Base-by-base conservation (phyloP, 2,888 invertebrate species). In the Tholera decimalis region DNA sequence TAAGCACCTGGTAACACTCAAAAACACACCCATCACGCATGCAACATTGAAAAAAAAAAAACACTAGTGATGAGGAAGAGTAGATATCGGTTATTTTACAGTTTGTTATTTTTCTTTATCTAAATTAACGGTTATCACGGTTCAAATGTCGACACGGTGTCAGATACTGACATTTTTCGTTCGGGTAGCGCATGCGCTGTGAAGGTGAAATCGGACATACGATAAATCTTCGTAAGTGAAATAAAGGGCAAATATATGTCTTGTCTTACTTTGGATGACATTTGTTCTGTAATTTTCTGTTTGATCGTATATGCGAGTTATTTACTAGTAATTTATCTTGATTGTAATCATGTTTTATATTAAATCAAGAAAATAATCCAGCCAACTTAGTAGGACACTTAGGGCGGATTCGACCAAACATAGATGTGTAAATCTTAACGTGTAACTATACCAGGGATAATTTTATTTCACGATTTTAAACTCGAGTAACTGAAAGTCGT, bases 161-260 rank as follows among this genome's bases (percentile, higher is more conserved):
- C 84, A 83, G 71, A 69, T 70, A 66, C 67, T 67, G 73, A 65
- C 73, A 73, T 66, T 77, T 82, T 70, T 75, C 67, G 79, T 77
- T 77, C 78, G 54, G 57, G 55, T 22, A 72, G 69, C 81, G 82
- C 79, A 80, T 79, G 73, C 75, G 73, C 60, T 71, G 51, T 88
- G 90, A 90, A 92, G 92, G 92, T 91, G 89, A 91, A 80, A 81
- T 79, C 85, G 91, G 92, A 91, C 92, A 66, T 58, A 62, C 59
- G 85, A 86, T 85, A 80, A 65, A 79, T 41, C 55, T 64, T 68
- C 76, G 77, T 82, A 88, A 87, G 89, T 85, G 83, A 89, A 86
- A 86, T 89, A 89, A 89, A 92, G 90, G 91, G 69, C 89, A 81
- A 70, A 68, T 67, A 2, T 28, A 46, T 55, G 44, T 33, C 13